These are phyloP conservation scores for Melieria crassipennis DNA, from an alignment of 2,888 invertebrate genomes.

Conservation along the genomic window DNA sequence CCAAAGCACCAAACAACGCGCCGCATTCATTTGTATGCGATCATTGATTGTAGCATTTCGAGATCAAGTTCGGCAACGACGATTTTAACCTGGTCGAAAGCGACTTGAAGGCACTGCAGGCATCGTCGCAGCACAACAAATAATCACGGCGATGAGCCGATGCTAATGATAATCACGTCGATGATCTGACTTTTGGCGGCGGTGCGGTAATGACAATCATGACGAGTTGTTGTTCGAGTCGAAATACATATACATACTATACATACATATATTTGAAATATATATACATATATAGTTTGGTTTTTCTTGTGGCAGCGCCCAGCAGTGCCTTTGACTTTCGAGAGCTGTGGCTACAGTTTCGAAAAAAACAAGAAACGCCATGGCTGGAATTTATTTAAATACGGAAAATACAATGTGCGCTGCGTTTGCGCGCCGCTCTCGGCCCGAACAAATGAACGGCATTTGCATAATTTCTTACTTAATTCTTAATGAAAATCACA, in stretches of 20 bases:
- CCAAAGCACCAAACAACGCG: slow-evolving; percentile 15
- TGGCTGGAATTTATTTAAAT: no score
- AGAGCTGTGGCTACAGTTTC: no score
- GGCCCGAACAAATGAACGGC: slow-evolving; percentile 27
- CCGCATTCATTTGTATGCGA: slow-evolving; percentile 40
- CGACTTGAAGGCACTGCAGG: slow-evolving; percentile 9
- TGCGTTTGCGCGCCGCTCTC: no score
- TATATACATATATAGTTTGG: not conserved
- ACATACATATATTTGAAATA: slow-evolving; percentile 32
- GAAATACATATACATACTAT: slow-evolving; percentile 34
- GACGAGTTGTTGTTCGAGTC: not conserved
- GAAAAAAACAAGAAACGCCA: no score
- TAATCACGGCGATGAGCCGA: no score
- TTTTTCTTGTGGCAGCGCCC: not conserved
- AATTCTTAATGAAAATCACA: slow-evolving; percentile 56
- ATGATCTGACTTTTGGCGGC: no score
- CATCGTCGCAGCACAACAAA: not conserved
- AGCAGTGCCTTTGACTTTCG: no score
- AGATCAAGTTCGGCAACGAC: slow-evolving; percentile 36
- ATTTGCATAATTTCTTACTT: slow-evolving; percentile 62
- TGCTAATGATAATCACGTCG: no score
- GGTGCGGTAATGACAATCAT: no score
- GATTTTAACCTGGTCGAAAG: not conserved
- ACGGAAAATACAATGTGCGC: no score
- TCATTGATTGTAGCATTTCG: slow-evolving; percentile 35